Evolutionary conservation across 2,113 vertebrate genomes (phyloP).

Genomic region (Lanius collurio): DNA sequence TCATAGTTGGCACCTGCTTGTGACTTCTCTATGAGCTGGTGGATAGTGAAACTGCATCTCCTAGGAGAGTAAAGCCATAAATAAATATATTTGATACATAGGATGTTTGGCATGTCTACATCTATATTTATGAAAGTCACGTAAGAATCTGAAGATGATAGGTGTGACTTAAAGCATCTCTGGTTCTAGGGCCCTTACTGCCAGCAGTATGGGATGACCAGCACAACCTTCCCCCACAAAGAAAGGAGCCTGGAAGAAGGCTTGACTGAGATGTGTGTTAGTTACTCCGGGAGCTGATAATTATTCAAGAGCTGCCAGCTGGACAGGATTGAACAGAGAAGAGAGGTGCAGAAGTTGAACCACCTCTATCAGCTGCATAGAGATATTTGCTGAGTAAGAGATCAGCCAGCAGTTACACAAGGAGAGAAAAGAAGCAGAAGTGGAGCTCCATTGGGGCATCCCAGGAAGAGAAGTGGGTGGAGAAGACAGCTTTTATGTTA

Average conservation of each 20-base stretch:
- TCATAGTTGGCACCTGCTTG: neutral
- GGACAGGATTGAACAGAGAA: neutral
- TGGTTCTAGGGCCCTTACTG: neutral
- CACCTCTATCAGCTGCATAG: neutral
- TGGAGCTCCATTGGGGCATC: neutral
- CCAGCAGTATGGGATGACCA: neutral
- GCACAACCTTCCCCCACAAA: neutral
- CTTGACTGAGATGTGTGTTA: neutral
- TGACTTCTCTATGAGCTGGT: neutral
- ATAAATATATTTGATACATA: neutral
- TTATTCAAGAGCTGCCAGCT: neutral
- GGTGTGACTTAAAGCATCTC: rapidly evolving
- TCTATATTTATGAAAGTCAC: neutral
- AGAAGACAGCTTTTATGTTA: neutral
- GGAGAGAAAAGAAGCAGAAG: neutral
- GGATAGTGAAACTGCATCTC: neutral
- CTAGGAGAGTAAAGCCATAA: neutral
- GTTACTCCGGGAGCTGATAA: neutral
- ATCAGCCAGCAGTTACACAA: neutral
- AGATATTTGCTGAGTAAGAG: neutral
- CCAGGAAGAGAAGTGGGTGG: neutral
- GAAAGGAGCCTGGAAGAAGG: neutral
- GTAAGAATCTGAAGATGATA: neutral
- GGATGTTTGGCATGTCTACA: neutral
- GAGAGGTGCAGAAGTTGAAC: neutral